Evolutionary conservation across 2,113 vertebrate species (phyloP), one percentile per base, ranked within the genome.

Genomic region (Pomatostomus ruficeps): DNA sequence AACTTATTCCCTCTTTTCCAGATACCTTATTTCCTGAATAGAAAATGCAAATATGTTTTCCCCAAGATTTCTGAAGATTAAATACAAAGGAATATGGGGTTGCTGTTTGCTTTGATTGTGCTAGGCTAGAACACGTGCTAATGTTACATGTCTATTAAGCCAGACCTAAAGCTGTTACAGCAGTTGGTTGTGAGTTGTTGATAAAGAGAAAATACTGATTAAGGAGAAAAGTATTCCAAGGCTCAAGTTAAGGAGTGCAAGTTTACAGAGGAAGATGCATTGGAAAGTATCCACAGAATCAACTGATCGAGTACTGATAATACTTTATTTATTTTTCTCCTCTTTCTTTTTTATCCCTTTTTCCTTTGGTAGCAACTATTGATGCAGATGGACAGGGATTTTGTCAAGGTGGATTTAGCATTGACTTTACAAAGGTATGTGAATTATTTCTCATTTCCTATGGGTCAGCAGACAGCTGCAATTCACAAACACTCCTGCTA

Each of bases 391-490:
- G 99, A 12, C 99, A 99, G 97, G 99, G 99, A 28, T 99, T 99
- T 98, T 99, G 99, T 96, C 99, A 99, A 97, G 99, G 99, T 63
- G 99, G 99, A 93, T 99, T 99, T 98, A 99, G 99, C 71, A 98
- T 98, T 68, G 99, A 99, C 94, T 99, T 99, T 88, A 98, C 99
- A 28, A 98, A 99, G 98, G 99, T 99, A 98, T 66, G 97, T 96
- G 87, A 26, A 40, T 38, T 55, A 78, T 80, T 45, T 57, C 57
- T 89, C 35, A 33, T 5, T 52, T 93, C 28, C 76, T 52, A 2
- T 1, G 3, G 24, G 26, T 48, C 40, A 83, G 42, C 71, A 78
- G 26, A 24, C 14, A 48, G 36, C 17, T 73, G 10, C 11, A 70
- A 24, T 43, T 71, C 35, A 31, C 45, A 28, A 22, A 21, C 12